phyloP scores from a whole-genome alignment of 2,797 vertebrate species.

The Danio choprae region DNA sequence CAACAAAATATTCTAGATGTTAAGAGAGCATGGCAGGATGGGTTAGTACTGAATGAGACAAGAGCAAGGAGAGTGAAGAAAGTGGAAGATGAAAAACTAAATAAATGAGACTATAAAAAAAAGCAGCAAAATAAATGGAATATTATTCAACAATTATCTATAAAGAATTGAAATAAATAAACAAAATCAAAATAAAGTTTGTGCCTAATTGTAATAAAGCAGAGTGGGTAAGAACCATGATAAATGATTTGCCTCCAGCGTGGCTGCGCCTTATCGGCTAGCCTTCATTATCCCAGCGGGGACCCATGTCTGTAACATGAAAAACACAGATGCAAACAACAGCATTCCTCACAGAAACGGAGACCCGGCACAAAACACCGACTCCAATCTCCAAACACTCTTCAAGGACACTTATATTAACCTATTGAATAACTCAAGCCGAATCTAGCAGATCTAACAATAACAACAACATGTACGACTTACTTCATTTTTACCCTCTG shows the following conservation, averaged over 20 bases:
- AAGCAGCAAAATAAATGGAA: slow-evolving; percentile 63
- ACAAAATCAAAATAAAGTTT: slow-evolving; percentile 66
- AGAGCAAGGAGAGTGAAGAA: slow-evolving; percentile 39
- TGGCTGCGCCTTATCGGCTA: slow-evolving; percentile 86
- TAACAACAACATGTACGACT: slow-evolving; percentile 2
- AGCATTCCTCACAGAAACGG: slow-evolving; percentile 81
- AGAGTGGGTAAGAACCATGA: slow-evolving; percentile 82
- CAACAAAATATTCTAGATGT: slow-evolving; percentile 27
- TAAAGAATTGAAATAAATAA: slow-evolving; percentile 15
- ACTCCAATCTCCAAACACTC: slow-evolving; percentile 59
- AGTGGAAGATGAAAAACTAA: neutral
- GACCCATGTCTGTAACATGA: slow-evolving; percentile 88
- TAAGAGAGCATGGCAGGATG: slow-evolving; percentile 36
- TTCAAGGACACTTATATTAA: neutral
- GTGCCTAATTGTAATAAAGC: slow-evolving; percentile 81
- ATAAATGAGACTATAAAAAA: slow-evolving; percentile 50
- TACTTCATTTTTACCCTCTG: neutral
- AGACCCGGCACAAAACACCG: slow-evolving; percentile 67
- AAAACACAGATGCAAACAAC: slow-evolving; percentile 89
- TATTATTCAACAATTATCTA: slow-evolving; percentile 40
- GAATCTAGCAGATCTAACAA: slow-evolving; percentile 10
- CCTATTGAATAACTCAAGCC: slow-evolving; percentile 7
- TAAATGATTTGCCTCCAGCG: slow-evolving; percentile 85
- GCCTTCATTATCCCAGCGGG: slow-evolving; percentile 87
- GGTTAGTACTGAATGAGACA: slow-evolving; percentile 58